Base-by-base conservation (phyloP, 2,888 invertebrate species). In the Patella caerulea region DNA sequence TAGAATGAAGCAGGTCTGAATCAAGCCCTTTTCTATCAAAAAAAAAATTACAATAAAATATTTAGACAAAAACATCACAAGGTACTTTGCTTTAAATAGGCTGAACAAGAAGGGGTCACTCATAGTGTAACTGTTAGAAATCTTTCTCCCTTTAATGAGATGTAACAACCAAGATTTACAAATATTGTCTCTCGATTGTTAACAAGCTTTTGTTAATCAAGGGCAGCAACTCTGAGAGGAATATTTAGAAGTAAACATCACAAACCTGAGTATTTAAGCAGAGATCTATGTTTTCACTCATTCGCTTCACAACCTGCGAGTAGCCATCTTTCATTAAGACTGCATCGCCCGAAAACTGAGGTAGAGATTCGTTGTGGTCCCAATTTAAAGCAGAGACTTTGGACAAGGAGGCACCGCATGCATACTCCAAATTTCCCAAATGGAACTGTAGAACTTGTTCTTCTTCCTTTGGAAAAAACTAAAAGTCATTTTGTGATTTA, bases 291-390 rank as follows among this genome's bases (percentile, higher is more conserved):
- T 87, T 90, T n/a, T 90, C 86, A 3, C 91, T 89, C 70, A 93
- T 82, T 74, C 83, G 84, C 34, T 87, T 75, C 34, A 92, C 76
- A 1, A 93, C 78, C 11, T 86, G 81, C 2, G 85, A 81, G 75
- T 89, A 90, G n/a, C 93, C 93, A 34, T 90, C 88, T 7, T 86
- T 83, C 19, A 93, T 81, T 2, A 92, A 81, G 14, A 91, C 90
- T 72, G 92, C 92, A 29, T 89, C 88, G 4, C 93, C 93, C 53
- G 90, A 89, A 85, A 93, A 93, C 84, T 93, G 93, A 54, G 92
- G 91, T 80, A 90, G 90, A 15, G 88, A 88, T 80, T 93, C 93
- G 81, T 93, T 93, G 83, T 93, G 93, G 82, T 93, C 93, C 92
- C 93, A 93, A 81, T 91, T 80, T 45, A 91, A 81, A 2, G 92